Percentiles rank a stretch among this genome's conserved stretches.
Conservation (phyloP, 2,888 invertebrate genomes). For the Agrotis exclamationis region DNA sequence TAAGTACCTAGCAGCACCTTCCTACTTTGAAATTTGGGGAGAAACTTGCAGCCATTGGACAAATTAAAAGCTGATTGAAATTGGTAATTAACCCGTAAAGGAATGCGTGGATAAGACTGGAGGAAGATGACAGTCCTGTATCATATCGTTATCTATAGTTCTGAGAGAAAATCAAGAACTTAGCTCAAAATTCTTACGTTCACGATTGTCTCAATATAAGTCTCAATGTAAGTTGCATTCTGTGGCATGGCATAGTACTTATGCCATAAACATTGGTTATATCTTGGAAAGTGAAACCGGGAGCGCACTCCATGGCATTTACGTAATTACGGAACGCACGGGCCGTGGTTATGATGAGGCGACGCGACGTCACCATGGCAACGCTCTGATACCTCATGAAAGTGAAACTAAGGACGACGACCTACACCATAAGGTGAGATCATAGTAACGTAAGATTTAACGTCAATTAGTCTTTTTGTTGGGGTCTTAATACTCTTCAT, state of each 20-base stretch:
- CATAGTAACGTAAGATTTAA: constrained; percentile 14
- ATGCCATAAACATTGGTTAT: constrained; percentile 42
- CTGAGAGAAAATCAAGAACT: background rate
- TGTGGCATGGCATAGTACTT: background rate
- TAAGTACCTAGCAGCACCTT: too few species aligned
- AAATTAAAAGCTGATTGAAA: background rate
- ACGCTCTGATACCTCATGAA: constrained; percentile 82
- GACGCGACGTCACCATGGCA: constrained; percentile 77
- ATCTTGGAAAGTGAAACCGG: constrained; percentile 79
- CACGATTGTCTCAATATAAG: background rate
- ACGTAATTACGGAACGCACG: constrained; percentile 77
- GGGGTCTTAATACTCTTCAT: too few species aligned
- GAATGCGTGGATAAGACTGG: too few species aligned
- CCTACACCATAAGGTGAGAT: constrained; percentile 53
- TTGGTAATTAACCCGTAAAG: background rate
- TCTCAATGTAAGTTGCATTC: background rate
- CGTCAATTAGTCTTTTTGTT: background rate
- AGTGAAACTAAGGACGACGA: constrained; percentile 81
- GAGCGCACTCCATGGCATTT: constrained; percentile 71
- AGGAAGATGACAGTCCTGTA: background rate
- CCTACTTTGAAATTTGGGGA: too few species aligned
- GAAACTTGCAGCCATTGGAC: too few species aligned
- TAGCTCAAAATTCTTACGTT: background rate
- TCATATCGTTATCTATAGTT: background rate
- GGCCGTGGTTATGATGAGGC: constrained; percentile 66